Conservation (phyloP, 2,797 vertebrate species). For the Sternotherus odoratus region DNA sequence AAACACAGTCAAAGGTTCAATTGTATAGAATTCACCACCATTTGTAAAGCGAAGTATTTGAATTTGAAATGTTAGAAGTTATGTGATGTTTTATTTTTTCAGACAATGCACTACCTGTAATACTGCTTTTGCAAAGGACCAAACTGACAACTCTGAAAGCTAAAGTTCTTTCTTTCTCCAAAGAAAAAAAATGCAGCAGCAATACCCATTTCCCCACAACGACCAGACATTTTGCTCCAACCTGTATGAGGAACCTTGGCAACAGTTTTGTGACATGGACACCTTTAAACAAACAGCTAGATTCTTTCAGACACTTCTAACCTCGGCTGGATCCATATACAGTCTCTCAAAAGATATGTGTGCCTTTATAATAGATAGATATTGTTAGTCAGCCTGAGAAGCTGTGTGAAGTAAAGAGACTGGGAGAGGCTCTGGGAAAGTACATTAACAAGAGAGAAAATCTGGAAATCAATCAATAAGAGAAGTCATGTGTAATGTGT, state of each 20-base stretch:
- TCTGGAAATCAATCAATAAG: constrained; percentile 35
- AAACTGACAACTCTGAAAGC: not conserved
- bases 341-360: constrained; percentile 68
- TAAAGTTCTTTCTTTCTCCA: not conserved
- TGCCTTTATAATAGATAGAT: constrained; percentile 73
- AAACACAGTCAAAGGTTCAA: constrained; percentile 59
- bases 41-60: not conserved
- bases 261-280: constrained; percentile 68
- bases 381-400: constrained; percentile 59
- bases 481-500: not conserved
- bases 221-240: not conserved
- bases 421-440: constrained; percentile 14
- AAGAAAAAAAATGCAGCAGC: not conserved
- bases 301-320: constrained; percentile 67
- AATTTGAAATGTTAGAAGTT: not conserved
- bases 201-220: not conserved
- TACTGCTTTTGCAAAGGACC: not conserved
- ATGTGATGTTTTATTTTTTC: not conserved
- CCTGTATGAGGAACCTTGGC: constrained; percentile 19
- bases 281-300: constrained; percentile 68
- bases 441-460: constrained; percentile 39
- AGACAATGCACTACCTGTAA: not conserved
- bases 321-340: constrained; percentile 61
- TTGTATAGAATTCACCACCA: constrained; percentile 49
- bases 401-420: constrained; percentile 51